Conservation (phyloP, 2,888 invertebrate genomes). For the Epinotia nisella region DNA sequence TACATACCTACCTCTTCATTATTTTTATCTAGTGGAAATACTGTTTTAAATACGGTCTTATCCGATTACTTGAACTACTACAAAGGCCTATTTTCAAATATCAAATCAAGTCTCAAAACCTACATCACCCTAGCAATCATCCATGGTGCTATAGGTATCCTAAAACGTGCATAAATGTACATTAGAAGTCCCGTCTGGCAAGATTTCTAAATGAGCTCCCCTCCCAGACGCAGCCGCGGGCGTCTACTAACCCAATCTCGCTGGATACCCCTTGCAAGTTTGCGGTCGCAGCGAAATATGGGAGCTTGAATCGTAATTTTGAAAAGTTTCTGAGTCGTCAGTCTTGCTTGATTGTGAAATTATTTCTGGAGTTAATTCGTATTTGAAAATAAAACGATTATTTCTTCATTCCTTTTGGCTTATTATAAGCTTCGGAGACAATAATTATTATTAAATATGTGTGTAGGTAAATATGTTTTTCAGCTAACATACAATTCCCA, state of each 20-base stretch:
- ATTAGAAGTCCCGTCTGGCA: constrained; percentile 33
- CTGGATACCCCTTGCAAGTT: constrained; percentile 32
- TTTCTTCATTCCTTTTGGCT: too few species aligned
- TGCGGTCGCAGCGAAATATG: constrained; percentile 13
- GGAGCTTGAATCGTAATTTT: constrained; percentile 28
- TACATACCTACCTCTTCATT: background rate
- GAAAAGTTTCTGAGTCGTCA: constrained; percentile 19
- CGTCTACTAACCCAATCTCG: constrained; percentile 38
- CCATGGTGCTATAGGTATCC: background rate
- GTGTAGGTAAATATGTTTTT: too few species aligned
- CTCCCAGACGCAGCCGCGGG: constrained; percentile 42
- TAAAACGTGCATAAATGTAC: constrained; percentile 18
- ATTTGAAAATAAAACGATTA: background rate
- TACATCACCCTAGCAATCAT: constrained; percentile 3
- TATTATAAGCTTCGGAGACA: too few species aligned
- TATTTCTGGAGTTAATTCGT: constrained; percentile 9
- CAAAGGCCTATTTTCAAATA: background rate
- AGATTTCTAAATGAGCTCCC: constrained; percentile 43
- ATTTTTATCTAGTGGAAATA: background rate
- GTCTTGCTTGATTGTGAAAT: constrained; percentile 6
- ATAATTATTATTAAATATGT: too few species aligned
- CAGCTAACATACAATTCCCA: too few species aligned
- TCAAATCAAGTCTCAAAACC: background rate
- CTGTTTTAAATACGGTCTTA: background rate
- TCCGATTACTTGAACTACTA: background rate